These are phyloP conservation scores for Ranitomeya variabilis DNA, from an alignment of 2,113 vertebrate genomes.

Conservation along the genomic window DNA sequence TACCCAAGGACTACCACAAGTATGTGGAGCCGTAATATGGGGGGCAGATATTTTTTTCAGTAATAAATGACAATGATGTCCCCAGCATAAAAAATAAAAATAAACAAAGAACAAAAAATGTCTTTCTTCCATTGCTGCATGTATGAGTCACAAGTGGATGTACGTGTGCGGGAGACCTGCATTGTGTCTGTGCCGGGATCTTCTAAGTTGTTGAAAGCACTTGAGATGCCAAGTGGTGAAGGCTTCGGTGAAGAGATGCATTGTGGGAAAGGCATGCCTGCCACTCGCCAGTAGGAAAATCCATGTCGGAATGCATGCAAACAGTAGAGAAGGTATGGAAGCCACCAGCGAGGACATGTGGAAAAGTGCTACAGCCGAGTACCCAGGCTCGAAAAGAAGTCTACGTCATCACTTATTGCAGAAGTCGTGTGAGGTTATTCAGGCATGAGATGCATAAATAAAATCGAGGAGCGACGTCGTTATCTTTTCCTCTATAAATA, in stretches of 20 bases:
- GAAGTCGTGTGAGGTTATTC: background rate
- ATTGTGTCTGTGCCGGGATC: slow-evolving; percentile 36
- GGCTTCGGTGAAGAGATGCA: slow-evolving; percentile 10
- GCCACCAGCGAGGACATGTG: background rate
- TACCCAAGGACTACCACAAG: too few relatives aligned
- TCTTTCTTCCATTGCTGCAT: background rate
- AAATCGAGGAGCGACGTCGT: background rate
- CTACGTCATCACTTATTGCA: slow-evolving; percentile 32
- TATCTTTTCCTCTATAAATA: background rate
- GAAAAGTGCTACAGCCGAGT: background rate
- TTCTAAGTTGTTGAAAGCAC: slow-evolving; percentile 29
- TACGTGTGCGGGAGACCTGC: background rate
- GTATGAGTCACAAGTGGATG: background rate
- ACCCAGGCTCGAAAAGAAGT: background rate
- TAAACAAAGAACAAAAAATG: background rate
- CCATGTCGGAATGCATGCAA: slow-evolving; percentile 11
- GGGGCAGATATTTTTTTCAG: background rate
- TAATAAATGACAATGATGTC: background rate
- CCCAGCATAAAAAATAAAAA: background rate
- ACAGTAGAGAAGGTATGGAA: background rate
- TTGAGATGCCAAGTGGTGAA: slow-evolving; percentile 22
- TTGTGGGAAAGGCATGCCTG: slow-evolving; percentile 33
- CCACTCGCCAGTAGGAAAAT: background rate
- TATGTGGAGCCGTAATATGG: too few relatives aligned
- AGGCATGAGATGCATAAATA: slow-evolving; percentile 31